A percentile compares a stretch with the other conserved stretches of the same genome.
phyloP scores from a whole-genome alignment of 2,888 invertebrate genomes.

The Drosophila falleni region DNA sequence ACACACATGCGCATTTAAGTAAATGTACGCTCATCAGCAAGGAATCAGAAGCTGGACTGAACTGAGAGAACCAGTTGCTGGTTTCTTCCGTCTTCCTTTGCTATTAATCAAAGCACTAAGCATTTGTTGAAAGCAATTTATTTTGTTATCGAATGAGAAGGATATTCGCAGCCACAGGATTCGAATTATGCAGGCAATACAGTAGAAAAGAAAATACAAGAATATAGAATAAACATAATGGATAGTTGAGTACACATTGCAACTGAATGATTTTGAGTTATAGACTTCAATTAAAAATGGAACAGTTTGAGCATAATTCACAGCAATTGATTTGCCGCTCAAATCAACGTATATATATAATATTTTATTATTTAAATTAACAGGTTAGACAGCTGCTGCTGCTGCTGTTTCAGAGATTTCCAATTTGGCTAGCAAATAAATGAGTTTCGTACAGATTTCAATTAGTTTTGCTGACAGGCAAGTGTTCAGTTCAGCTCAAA shows the following conservation, averaged over 20 bases:
- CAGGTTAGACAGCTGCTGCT: slow-evolving; percentile 38
- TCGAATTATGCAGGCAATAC: slow-evolving; percentile 55
- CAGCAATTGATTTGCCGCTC: slow-evolving; percentile 43
- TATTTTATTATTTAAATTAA: slow-evolving; percentile 63
- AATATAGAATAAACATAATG: not conserved
- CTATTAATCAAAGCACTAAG: slow-evolving; percentile 78
- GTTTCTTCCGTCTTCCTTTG: slow-evolving; percentile 23
- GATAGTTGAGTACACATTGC: slow-evolving; percentile 6
- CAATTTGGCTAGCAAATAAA: slow-evolving; percentile 44
- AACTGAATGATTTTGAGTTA: slow-evolving; percentile 6
- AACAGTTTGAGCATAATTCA: slow-evolving; percentile 39
- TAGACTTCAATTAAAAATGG: slow-evolving; percentile 46
- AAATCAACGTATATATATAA: slow-evolving; percentile 8
- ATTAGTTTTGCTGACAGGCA: slow-evolving; percentile 42
- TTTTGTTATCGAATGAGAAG: slow-evolving; percentile 72
- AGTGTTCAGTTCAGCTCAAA: slow-evolving; percentile 16
- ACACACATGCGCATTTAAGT: slow-evolving; percentile 54
- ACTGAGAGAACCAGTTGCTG: slow-evolving; percentile 54
- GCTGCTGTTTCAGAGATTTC: slow-evolving; percentile 15
- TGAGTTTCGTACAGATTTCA: slow-evolving; percentile 46
- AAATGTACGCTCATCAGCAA: slow-evolving; percentile 78
- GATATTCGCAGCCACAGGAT: slow-evolving; percentile 7
- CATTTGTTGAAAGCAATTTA: slow-evolving; percentile 81
- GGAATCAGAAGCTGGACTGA: slow-evolving; percentile 34
- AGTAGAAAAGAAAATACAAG: not conserved